Conservation (phyloP, 2,888 invertebrate species). For the Euproctis similis region DNA sequence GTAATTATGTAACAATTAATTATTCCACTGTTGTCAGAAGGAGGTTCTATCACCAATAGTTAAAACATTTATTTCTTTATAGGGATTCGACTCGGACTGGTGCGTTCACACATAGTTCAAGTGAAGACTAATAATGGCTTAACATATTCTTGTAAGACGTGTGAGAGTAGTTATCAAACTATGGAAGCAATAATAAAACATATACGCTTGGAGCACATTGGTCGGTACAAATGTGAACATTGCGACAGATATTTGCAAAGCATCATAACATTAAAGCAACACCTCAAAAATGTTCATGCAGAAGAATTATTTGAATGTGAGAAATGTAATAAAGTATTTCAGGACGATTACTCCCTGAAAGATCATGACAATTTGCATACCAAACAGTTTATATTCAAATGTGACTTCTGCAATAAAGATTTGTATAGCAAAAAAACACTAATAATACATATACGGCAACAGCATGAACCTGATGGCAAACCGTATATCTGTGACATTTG, state of each 20-base stretch:
- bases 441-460: conserved; percentile 6
- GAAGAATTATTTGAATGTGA: conserved; percentile 22
- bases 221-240: conserved; percentile 4
- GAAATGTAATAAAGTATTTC: conserved; percentile 39
- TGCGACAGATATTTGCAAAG: conserved; percentile 4
- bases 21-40: too few species aligned
- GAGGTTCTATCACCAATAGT: too few species aligned
- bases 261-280: not conserved
- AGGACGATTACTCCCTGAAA: too few species aligned
- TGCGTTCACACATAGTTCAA: not conserved
- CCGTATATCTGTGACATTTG: conserved; percentile 16
- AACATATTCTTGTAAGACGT: conserved; percentile 10
- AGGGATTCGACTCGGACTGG: too few species aligned
- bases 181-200: conserved; percentile 6
- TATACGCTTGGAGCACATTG: conserved; percentile 1
- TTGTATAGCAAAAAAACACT: conserved; percentile 18
- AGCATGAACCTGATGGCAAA: not conserved
- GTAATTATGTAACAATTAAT: too few species aligned
- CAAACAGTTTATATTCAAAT: too few species aligned
- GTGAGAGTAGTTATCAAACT: conserved; percentile 4
- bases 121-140: not conserved
- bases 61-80: too few species aligned
- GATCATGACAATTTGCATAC: too few species aligned
- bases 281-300: not conserved
- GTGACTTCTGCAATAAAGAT: too few species aligned